These are phyloP conservation scores for Platycnemis pennipes DNA, from an alignment of 2,888 invertebrate species.

Conservation along the genomic window DNA sequence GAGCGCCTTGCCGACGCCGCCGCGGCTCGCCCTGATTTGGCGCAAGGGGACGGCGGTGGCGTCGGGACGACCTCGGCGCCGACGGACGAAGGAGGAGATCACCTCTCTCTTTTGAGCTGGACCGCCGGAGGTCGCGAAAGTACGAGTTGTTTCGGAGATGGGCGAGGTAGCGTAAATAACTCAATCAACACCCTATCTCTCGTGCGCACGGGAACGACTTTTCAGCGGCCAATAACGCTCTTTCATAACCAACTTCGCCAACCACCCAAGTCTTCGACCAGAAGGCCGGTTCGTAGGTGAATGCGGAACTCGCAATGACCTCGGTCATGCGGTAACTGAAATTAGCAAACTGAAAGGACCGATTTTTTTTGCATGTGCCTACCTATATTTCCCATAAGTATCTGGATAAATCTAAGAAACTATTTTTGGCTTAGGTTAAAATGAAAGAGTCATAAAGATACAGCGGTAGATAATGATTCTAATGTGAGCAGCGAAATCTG, in stretches of 20 bases:
- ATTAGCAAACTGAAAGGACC: too few relatives aligned
- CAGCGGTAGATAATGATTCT: too few relatives aligned
- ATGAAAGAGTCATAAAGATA: too few relatives aligned
- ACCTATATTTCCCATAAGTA: too few relatives aligned
- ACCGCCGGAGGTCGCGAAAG: not conserved
- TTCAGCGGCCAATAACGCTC: conserved; percentile 2
- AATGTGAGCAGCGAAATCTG: too few relatives aligned
- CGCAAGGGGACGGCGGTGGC: not conserved
- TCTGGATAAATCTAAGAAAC: too few relatives aligned
- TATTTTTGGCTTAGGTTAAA: too few relatives aligned
- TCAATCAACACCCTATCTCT: not conserved
- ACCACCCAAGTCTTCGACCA: not conserved
- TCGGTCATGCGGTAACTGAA: too few relatives aligned
- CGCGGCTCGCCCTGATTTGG: not conserved
- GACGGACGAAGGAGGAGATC: not conserved
- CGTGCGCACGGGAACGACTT: not conserved
- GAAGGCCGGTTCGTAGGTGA: not conserved
- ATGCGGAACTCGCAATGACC: not conserved
- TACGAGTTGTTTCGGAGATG: not conserved
- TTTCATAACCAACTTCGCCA: not conserved
- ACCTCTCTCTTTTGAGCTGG: not conserved
- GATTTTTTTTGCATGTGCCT: too few relatives aligned
- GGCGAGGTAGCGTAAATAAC: not conserved
- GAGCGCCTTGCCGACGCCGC: not conserved
- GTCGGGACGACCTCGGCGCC: not conserved